Conservation (phyloP, 2,113 vertebrate genomes). For the Crotalus tigris region DNA sequence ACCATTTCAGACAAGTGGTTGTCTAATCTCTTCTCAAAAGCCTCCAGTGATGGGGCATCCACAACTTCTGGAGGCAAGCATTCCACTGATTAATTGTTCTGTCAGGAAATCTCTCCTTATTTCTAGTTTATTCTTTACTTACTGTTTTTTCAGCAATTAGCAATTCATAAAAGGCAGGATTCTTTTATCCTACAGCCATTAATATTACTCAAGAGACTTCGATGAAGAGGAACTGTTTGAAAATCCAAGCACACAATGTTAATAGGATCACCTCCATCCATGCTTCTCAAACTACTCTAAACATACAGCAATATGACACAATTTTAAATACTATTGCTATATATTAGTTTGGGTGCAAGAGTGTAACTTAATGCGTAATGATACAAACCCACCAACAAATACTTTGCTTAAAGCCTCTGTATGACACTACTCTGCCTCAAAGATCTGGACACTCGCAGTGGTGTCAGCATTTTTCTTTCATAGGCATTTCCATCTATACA, state of each 20-base stretch:
- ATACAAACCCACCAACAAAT: not conserved
- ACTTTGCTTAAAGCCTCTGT: not conserved
- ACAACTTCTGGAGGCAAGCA: not conserved
- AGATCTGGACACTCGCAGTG: not conserved
- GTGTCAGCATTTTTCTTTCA: not conserved
- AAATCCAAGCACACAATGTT: not conserved
- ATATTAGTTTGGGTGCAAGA: not conserved
- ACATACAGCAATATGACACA: not conserved
- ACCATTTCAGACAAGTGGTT: not conserved
- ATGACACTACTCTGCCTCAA: not conserved
- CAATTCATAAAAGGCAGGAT: not conserved
- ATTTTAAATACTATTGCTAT: not conserved
- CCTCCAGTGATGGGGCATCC: not conserved
- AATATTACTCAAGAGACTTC: not conserved
- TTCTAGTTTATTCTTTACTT: not conserved
- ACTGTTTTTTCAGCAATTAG: not conserved
- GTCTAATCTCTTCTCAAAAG: not conserved
- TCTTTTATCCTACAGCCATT: not conserved
- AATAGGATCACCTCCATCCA: not conserved
- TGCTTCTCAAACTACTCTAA: not conserved
- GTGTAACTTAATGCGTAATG: not conserved
- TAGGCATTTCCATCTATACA: not conserved
- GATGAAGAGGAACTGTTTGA: not conserved
- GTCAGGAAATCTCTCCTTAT: not conserved
- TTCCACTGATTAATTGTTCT: not conserved